Evolutionary conservation across 2,797 vertebrate species (phyloP).

Genomic region (Gastrophryne carolinensis): DNA sequence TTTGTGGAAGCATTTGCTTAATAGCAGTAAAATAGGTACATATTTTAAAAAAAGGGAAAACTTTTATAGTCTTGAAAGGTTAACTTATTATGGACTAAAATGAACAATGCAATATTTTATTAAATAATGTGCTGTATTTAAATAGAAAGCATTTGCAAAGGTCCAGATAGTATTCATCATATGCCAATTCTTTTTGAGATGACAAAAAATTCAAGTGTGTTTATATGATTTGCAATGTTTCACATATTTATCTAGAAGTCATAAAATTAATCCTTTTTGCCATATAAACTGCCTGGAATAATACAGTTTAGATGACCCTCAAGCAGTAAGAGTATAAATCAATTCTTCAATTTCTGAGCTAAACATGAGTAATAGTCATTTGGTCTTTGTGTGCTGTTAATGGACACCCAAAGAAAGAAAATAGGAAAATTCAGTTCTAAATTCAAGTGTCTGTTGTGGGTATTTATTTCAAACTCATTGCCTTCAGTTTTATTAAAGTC

Average conservation of each 20-base stretch:
- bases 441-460: conserved; percentile 58
- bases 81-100: no score
- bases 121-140: no score
- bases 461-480: conserved; percentile 63
- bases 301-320: background rate
- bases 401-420: conserved; percentile 40
- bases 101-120: no score
- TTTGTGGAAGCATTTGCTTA: no score
- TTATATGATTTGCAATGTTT: background rate
- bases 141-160: no score
- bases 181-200: background rate
- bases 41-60: no score
- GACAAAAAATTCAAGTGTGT: background rate
- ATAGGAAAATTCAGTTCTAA: conserved; percentile 50
- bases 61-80: no score
- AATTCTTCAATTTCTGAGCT: background rate
- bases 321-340: background rate
- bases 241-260: background rate
- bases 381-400: conserved; percentile 13
- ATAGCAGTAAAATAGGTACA: no score
- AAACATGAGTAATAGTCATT: conserved; percentile 23
- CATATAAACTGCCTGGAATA: background rate
- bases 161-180: background rate
- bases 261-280: background rate
- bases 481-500: conserved; percentile 74